phyloP scores from a whole-genome alignment of 1,140 invertebrate species.

The Drosophila mauritiana region DNA sequence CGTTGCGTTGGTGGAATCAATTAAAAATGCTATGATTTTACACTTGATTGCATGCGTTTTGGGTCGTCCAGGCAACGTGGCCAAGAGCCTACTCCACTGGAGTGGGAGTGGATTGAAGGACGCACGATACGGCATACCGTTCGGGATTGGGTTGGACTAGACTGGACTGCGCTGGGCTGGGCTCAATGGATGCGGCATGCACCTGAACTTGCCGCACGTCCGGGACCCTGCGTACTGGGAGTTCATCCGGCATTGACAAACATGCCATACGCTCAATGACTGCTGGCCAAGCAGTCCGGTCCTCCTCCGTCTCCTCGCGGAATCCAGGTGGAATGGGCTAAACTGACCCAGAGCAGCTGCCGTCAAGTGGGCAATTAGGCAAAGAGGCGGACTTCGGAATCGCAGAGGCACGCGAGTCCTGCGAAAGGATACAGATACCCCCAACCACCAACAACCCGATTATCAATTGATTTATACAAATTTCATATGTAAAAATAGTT shows the following conservation, averaged over 20 bases:
- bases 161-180: background rate
- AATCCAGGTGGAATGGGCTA: background rate
- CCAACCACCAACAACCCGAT: background rate
- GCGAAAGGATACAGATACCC: background rate
- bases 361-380: constrained; percentile 58
- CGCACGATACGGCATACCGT: background rate
- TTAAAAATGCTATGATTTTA: constrained; percentile 81
- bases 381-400: constrained; percentile 26
- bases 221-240: constrained; percentile 14
- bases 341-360: constrained; percentile 31
- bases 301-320: background rate
- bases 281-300: constrained; percentile 4
- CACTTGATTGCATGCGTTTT: constrained; percentile 78
- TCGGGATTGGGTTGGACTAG: too few relatives aligned
- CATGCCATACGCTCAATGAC: constrained; percentile 43
- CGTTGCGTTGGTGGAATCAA: constrained; percentile 67
- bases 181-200: constrained; percentile 8
- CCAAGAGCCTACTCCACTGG: constrained; percentile 2
- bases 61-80: constrained; percentile 66
- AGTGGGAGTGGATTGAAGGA: background rate
- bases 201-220: constrained; percentile 28
- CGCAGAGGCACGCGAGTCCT: constrained; percentile 1
- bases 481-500: too few relatives aligned
- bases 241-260: constrained; percentile 44
- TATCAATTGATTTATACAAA: background rate